phyloP scores from a whole-genome alignment of 2,888 invertebrate genomes.

The Rotaria macrura region DNA sequence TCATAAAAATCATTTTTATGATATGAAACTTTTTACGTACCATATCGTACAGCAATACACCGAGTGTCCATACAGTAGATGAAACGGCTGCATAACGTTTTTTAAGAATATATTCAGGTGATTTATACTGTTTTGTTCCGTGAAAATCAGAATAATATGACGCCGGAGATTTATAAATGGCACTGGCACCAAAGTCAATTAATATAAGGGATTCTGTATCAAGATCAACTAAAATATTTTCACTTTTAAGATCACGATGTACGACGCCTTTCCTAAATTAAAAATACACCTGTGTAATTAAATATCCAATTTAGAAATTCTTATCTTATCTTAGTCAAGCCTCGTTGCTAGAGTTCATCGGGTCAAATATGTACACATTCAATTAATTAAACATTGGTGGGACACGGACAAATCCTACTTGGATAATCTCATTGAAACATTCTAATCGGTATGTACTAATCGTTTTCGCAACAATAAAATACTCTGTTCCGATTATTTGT shows the following conservation, averaged over 20 bases:
- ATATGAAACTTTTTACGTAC: constrained; percentile 40
- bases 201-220: constrained; percentile 54
- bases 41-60: constrained; percentile 58
- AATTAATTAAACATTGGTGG: no score
- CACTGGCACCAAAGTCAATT: constrained; percentile 59
- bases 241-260: constrained; percentile 58
- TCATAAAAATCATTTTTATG: not conserved
- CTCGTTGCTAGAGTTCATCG: no score
- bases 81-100: constrained; percentile 54
- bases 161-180: constrained; percentile 50
- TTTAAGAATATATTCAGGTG: constrained; percentile 58
- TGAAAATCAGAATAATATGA: constrained; percentile 57
- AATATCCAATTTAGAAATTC: no score
- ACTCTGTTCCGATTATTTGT: no score
- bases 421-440: no score
- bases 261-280: constrained; percentile 51
- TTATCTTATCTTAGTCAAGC: no score
- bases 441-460: no score
- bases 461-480: no score
- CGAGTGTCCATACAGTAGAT: constrained; percentile 59
- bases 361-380: no score
- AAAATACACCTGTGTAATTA: no score
- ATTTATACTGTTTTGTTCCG: constrained; percentile 59
- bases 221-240: constrained; percentile 57
- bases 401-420: no score